Conservation (phyloP, 2,888 invertebrate species). For the Monoplex corrugatus region DNA sequence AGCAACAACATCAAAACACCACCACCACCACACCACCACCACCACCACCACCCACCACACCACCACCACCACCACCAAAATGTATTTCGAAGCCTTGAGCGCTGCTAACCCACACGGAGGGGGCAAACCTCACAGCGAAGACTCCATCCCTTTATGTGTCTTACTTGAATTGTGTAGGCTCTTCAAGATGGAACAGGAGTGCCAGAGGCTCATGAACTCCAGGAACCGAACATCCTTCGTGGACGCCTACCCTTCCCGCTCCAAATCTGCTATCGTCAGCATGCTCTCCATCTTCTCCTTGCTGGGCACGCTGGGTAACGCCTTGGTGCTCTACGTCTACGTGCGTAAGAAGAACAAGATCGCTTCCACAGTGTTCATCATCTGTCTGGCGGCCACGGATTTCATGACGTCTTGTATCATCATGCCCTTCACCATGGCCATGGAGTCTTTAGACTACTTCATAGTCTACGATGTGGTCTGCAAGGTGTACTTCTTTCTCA, state of each 20-base stretch:
- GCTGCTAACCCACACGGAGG: not conserved
- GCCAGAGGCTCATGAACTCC: not conserved
- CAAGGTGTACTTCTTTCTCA: constrained; percentile 74
- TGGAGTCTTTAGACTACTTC: constrained; percentile 63
- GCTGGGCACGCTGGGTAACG: constrained; percentile 74
- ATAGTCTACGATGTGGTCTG: constrained; percentile 68
- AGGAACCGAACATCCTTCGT: not conserved
- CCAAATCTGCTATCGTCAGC: constrained; percentile 55
- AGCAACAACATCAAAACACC: not conserved
- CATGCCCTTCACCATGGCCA: constrained; percentile 63
- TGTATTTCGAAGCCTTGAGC: constrained; percentile 28
- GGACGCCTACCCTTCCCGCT: constrained; percentile 26
- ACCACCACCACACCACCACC: not conserved
- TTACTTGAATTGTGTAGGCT: not conserved
- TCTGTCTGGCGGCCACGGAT: constrained; percentile 65
- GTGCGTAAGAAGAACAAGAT: constrained; percentile 72
- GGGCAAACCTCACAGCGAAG: not conserved
- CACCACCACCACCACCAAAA: not conserved
- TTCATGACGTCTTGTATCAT: constrained; percentile 62
- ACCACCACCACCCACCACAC: not conserved
- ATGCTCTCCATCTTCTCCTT: constrained; percentile 59
- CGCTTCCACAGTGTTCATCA: constrained; percentile 71
- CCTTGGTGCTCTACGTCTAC: constrained; percentile 79
- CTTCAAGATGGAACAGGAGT: not conserved
- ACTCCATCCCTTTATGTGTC: constrained; percentile 1